Conservation (phyloP, 2,888 invertebrate genomes). For the Scelioninae gen. 1 region DNA sequence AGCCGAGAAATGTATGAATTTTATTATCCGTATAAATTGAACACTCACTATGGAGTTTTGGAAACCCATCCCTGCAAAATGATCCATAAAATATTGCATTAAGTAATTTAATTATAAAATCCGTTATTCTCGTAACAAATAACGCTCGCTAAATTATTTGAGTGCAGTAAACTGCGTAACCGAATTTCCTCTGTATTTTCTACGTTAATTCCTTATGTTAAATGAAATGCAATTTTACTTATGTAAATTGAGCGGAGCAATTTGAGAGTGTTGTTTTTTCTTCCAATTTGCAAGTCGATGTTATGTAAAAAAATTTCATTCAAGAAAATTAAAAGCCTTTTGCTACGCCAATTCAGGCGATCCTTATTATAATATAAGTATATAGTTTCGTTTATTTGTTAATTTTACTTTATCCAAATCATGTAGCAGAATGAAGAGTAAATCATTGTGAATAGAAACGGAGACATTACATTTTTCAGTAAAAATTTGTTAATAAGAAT, state of each 20-base stretch:
- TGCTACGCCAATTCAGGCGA: neutral
- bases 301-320: slow-evolving; percentile 29
- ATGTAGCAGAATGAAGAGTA: too few species aligned
- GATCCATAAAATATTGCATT: slow-evolving; percentile 13
- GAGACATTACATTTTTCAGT: too few species aligned
- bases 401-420: too few species aligned
- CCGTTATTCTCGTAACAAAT: slow-evolving; percentile 22
- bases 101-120: slow-evolving; percentile 19
- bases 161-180: slow-evolving; percentile 13
- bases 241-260: slow-evolving; percentile 12
- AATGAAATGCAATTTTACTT: slow-evolving; percentile 31
- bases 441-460: too few species aligned
- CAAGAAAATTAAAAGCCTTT: slow-evolving; percentile 11
- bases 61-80: slow-evolving; percentile 13
- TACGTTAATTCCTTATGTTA: slow-evolving; percentile 23
- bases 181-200: slow-evolving; percentile 11
- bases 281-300: slow-evolving; percentile 47
- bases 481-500: too few species aligned
- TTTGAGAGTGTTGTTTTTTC: slow-evolving; percentile 13
- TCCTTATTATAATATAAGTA: neutral
- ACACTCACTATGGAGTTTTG: neutral
- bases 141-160: neutral
- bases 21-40: slow-evolving; percentile 20
- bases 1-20: slow-evolving; percentile 14
- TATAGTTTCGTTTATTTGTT: too few species aligned